These are phyloP conservation scores for Gallinago nigripennis DNA, from an alignment of 2,797 vertebrate genomes.

Conservation along the genomic window DNA sequence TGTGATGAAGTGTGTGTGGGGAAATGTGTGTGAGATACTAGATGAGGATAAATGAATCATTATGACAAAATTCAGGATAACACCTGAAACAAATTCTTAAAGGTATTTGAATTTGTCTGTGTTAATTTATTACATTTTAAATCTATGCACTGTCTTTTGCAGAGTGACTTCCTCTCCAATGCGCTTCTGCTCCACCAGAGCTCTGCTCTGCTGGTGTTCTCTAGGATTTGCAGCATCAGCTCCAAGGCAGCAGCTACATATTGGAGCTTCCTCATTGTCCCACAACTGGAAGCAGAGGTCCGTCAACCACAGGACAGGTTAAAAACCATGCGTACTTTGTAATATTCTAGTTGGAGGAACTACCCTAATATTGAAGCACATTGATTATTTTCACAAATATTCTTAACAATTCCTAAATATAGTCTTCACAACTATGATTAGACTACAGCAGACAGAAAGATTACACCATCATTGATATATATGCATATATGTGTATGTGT, in stretches of 20 bases:
- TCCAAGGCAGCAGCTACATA: not conserved
- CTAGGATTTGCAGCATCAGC: not conserved
- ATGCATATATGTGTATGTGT: not conserved
- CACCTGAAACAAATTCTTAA: not conserved
- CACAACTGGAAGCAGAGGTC: not conserved
- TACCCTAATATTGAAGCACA: fast-evolving
- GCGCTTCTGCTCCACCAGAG: not conserved
- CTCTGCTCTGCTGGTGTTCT: not conserved
- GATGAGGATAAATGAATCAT: not conserved
- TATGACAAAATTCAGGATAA: not conserved
- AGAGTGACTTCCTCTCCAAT: not conserved
- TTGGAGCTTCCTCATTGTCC: not conserved
- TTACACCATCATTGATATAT: not conserved
- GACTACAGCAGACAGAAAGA: not conserved
- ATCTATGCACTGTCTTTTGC: not conserved
- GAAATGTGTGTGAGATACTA: not conserved
- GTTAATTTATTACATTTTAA: not conserved
- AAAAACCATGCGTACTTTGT: not conserved
- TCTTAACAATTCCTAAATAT: not conserved
- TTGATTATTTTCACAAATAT: not conserved
- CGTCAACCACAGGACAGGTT: not conserved
- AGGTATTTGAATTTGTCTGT: not conserved
- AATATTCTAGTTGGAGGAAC: not conserved
- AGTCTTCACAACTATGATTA: not conserved
- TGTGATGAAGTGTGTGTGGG: not conserved